Evolutionary conservation across 2,797 vertebrate species (phyloP), one percentile per base, ranked within the genome.

Genomic region (Delichon dasypus): DNA sequence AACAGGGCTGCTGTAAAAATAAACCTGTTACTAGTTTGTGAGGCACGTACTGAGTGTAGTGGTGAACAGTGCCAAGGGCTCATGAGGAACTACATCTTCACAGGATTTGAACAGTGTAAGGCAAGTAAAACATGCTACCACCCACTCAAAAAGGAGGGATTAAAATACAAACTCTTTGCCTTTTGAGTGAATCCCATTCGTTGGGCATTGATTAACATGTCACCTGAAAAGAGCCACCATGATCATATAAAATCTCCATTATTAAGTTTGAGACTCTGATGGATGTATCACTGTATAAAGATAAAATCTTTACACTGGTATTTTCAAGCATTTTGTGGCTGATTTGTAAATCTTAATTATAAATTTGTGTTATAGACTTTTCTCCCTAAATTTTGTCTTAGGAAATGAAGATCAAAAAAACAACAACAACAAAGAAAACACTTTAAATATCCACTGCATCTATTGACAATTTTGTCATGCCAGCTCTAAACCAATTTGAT

Each of bases 1-100:
- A 91, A 80, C 2, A 30, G 5, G 38, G 21, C 16, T 64, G 32
- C 5, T 82, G 22, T 29, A 73, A 90, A 90, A 71, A 92, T 62
- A 96, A 89, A 87, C 5, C 15, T 68, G 38, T 55, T 38, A 85
- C 70, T 29, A 84, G 42, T 51, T 76, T 66, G 60, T 88, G 74
- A 86, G 32, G 51, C 32, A 82, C 0, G 0, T 42, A 67, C 10
- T 38, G n/a, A 53, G 53, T 21, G 14, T 20, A 60, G 38, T 14
- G 25, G 27, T 55, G 53, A 90, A 66, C 10, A n/a, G 29, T 36
- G 32, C 34, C 72, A 55, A 61, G 45, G 11, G n/a, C 21, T 85
- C 45, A 29, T 36, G 50, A 87, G 30, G 53, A 91, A 76, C 48
- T 70, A 51, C 1, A 2, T 71, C 48, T 92, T 55, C 57, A 36